Conservation (phyloP, 2,888 invertebrate genomes). For the Rapana venosa region DNA sequence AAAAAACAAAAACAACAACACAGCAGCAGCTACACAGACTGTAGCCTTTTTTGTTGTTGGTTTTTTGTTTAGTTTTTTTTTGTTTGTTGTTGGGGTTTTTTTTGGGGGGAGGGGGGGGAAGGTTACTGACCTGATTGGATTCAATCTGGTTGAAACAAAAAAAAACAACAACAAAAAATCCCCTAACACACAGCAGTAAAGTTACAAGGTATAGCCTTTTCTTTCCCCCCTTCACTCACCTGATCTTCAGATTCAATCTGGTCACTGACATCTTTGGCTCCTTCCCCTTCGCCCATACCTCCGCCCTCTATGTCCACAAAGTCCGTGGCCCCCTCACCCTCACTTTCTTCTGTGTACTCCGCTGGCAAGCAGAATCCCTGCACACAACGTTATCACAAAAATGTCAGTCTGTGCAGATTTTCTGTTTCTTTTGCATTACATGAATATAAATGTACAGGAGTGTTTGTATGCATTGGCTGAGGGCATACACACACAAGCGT, state of each 20-base stretch:
- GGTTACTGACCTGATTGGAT: background rate
- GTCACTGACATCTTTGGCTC: constrained; percentile 96
- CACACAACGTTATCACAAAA: background rate
- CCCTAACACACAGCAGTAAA: no score
- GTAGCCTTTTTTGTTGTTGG: no score
- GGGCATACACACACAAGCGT: background rate
- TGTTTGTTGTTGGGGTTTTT: no score
- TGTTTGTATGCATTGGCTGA: no score
- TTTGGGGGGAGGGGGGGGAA: background rate
- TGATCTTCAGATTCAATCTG: constrained; percentile 92
- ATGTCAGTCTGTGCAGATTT: background rate
- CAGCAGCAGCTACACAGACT: no score
- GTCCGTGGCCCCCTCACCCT: constrained; percentile 78
- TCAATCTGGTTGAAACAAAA: no score
- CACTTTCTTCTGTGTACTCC: constrained; percentile 84
- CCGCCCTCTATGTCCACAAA: constrained; percentile 84
- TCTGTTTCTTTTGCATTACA: background rate
- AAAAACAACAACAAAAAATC: no score
- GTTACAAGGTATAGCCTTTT: no score
- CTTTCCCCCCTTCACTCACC: constrained; percentile 62
- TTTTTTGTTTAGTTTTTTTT: no score
- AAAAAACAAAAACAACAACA: no score
- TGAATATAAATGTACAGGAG: no score
- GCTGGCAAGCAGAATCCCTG: constrained; percentile 95
- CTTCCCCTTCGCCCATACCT: constrained; percentile 95